Evolutionary conservation across 2,888 invertebrate species (phyloP).

Genomic region (Steinernema scapterisci): DNA sequence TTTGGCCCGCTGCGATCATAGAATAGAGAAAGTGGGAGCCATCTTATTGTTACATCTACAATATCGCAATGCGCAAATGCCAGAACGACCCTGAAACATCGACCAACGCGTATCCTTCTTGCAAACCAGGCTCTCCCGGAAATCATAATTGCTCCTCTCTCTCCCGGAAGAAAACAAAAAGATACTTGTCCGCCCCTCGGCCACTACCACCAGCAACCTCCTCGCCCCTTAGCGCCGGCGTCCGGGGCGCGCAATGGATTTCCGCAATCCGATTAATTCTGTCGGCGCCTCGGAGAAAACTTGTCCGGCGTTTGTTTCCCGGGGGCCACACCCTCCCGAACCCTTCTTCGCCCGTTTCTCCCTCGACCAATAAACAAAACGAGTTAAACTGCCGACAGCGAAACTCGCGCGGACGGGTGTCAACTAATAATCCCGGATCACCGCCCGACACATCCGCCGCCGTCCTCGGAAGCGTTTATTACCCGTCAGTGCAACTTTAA

Average conservation of each 20-base stretch:
- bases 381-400: neutral
- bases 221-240: neutral
- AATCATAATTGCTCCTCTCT: no score
- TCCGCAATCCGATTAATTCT: slow-evolving; percentile 29
- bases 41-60: no score
- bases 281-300: neutral
- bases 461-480: neutral
- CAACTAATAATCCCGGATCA: slow-evolving; percentile 2
- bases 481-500: neutral
- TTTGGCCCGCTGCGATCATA: no score
- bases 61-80: no score
- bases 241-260: neutral
- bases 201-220: no score
- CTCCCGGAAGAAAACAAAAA: neutral
- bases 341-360: no score
- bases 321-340: neutral
- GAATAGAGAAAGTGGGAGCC: no score
- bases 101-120: no score
- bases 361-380: neutral
- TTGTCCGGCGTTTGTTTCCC: neutral
- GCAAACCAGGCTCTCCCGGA: no score
- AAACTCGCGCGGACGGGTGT: neutral
- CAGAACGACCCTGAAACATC: no score
- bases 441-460: no score
- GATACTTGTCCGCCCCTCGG: neutral